Evolutionary conservation across 2,888 invertebrate species (phyloP).

Genomic region (Melanotus villosus): DNA sequence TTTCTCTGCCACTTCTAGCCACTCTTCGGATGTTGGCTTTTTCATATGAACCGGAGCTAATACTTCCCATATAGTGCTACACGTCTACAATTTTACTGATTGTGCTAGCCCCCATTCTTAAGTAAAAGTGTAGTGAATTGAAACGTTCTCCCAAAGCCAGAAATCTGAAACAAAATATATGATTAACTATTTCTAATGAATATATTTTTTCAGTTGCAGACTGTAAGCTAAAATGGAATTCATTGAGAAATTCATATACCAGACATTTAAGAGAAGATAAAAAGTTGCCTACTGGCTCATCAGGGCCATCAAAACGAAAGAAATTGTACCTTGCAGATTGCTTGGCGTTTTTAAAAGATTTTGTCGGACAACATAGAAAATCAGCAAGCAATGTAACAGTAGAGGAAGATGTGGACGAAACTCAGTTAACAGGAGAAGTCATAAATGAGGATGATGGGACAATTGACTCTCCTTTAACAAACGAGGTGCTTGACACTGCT

Average conservation of each 20-base stretch:
- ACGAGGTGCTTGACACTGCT: no score
- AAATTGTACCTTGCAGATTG: neutral
- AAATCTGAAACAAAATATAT: constrained; percentile 20
- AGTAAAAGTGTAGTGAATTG: constrained; percentile 9
- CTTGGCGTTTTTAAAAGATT: neutral
- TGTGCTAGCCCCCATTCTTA: constrained; percentile 15
- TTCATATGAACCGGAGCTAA: neutral
- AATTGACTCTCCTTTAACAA: no score
- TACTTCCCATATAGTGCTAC: constrained; percentile 6
- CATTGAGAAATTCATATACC: neutral
- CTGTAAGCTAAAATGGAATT: neutral
- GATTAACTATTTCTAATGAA: neutral
- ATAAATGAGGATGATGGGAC: neutral
- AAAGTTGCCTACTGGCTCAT: neutral
- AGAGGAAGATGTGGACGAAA: no score
- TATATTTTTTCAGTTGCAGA: neutral
- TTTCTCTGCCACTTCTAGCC: neutral
- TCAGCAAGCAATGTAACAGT: no score
- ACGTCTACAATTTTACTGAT: constrained; percentile 25
- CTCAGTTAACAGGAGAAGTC: neutral
- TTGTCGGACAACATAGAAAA: neutral
- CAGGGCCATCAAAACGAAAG: neutral
- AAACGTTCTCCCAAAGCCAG: constrained; percentile 25
- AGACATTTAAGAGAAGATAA: neutral
- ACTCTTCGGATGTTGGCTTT: constrained; percentile 16